These are phyloP conservation scores for Pampus argenteus DNA, from an alignment of 2,797 vertebrate species.

Conservation along the genomic window DNA sequence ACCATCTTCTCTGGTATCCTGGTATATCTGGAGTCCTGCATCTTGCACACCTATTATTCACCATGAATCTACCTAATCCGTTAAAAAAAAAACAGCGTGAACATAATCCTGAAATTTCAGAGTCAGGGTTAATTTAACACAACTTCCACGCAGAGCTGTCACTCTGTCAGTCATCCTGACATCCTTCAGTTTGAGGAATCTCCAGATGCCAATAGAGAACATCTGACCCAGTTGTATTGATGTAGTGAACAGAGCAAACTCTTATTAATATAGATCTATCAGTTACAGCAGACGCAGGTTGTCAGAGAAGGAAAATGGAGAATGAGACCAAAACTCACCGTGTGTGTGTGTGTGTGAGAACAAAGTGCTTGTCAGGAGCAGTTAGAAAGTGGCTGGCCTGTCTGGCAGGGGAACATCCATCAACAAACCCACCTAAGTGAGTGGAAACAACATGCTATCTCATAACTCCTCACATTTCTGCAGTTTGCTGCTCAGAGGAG, in stretches of 20 bases:
- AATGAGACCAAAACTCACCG: conserved; percentile 17
- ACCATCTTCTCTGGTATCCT: too few species aligned
- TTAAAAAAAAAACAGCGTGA: too few species aligned
- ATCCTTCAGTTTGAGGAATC: conserved; percentile 50
- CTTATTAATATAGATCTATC: conserved; percentile 52
- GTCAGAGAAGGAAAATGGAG: conserved; percentile 30
- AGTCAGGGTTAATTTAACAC: background rate
- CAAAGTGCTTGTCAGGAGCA: conserved; percentile 75
- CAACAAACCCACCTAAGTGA: conserved; percentile 59
- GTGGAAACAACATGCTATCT: conserved; percentile 52
- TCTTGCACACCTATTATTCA: too few species aligned
- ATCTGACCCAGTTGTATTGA: conserved; percentile 69
- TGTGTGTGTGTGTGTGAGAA: conserved; percentile 35
- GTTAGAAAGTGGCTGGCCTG: conserved; percentile 67
- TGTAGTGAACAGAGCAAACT: conserved; percentile 41
- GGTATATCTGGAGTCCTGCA: too few species aligned
- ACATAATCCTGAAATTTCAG: too few species aligned
- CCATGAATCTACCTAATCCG: too few species aligned
- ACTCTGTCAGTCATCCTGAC: conserved; percentile 61
- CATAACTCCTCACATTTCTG: conserved; percentile 54
- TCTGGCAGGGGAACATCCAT: conserved; percentile 70
- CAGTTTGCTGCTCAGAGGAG: conserved; percentile 20
- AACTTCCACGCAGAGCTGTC: conserved; percentile 34
- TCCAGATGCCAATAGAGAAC: conserved; percentile 44
- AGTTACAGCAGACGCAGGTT: conserved; percentile 52